Conservation (phyloP, 1,140 invertebrate genomes). For the Orchesella cincta region DNA sequence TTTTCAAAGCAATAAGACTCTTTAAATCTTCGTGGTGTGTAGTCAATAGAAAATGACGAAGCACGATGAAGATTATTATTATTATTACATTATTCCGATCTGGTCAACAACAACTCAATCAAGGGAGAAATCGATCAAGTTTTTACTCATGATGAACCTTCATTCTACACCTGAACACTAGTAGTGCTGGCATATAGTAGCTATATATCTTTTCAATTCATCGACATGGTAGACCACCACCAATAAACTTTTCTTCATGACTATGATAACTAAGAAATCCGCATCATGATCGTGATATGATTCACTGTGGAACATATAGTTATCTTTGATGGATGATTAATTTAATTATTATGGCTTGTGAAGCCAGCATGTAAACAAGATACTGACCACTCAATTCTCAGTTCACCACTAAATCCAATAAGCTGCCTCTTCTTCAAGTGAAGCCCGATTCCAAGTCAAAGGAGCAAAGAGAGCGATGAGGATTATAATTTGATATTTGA, state of each 20-base stretch:
- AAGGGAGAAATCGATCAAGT: neutral
- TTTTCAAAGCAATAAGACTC: too few species aligned
- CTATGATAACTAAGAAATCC: neutral
- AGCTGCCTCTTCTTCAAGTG: neutral
- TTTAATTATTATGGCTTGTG: neutral
- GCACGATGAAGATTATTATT: constrained; percentile 6
- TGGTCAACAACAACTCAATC: constrained; percentile 4
- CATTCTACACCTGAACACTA: neutral
- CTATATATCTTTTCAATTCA: neutral
- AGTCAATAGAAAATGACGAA: constrained; percentile 1
- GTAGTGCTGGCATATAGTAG: neutral
- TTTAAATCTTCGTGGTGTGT: neutral
- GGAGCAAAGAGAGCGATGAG: too few species aligned
- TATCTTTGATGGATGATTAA: neutral
- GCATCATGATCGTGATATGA: neutral
- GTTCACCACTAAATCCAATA: neutral
- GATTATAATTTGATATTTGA: neutral
- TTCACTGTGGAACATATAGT: neutral
- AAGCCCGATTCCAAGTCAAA: neutral
- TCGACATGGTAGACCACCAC: neutral
- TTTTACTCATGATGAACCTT: neutral
- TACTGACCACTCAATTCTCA: neutral
- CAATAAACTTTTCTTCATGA: neutral
- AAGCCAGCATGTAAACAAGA: neutral
- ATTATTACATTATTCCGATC: neutral